Base-by-base conservation (phyloP, 2,797 vertebrate genomes). In the Columba guinea region DNA sequence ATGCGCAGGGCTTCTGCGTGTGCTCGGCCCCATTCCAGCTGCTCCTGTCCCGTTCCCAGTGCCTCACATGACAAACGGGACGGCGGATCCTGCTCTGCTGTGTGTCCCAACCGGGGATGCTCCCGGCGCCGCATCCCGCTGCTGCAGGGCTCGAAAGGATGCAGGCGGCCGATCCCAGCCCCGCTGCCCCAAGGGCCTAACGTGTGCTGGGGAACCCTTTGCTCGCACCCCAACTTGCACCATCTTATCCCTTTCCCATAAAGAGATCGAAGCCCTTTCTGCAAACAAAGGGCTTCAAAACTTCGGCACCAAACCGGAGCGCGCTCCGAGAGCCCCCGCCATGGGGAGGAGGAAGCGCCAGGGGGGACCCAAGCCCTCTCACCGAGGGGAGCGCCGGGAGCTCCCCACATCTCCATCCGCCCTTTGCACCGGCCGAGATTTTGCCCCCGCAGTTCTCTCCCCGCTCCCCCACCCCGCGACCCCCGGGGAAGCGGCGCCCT, bases 1-100 rank as follows among this genome's bases (percentile, higher is more conserved):
- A 6, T 1, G 0, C 0, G 1, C 5, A 1, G 21, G 44, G 7
- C 6, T 34, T 23, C 0, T 1, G 23, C 0, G 0, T 10, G 71
- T 4, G 44, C 32, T 65, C 30, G 13, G n/a, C 39, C 41, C 65
- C 7, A 0, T 39, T 56, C n/a, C 44, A 5, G 55, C 3, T 7
- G 58, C 70, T 49, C 55, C 21, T 1, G 4, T 70, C 80, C 67
- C 4, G 1, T 9, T 12, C 41, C 71, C 34, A 17, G 19, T 7
- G 2, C 49, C 73, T 37, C 3, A 0, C 30, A 30, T 5, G 4
- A 35, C 21, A 41, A 26, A n/a, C 1, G 11, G 65, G 65, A 51
- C 0, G 5, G 48, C 2, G 2, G 39, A 60, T 24, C 26, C 16
- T 2, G 30, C 30, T 41, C 39, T 2, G 1, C 26, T 2, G 28